Base-by-base conservation (phyloP, 2,888 invertebrate species). In the Sarcophaga variegata region DNA sequence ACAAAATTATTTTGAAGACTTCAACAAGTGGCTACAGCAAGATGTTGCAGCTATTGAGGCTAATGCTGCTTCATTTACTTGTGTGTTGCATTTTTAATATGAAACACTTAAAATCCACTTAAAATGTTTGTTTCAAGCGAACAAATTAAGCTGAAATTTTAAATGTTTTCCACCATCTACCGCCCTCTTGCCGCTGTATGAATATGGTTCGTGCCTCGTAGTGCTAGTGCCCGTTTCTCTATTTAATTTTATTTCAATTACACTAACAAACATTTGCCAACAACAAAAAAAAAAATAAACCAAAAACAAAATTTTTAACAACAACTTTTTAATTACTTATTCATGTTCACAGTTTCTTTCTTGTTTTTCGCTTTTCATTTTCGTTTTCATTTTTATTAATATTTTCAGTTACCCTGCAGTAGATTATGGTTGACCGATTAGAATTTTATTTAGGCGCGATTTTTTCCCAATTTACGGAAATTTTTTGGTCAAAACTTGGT, bases 271-370 rank as follows among this genome's bases (percentile, higher is more conserved):
- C 69, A 81, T 80, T 85, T 87, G 54, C 49, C 10, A 49, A 20
- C 0, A 54, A 14, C 14, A 54, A 85, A 82, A 83, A 72, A 88
- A 82, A 8, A 37, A 37, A 37, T 1, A 37, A 8, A 37, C 8
- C 8, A 37, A 54, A 54, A 54, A 83, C 82, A 83, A 72, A 88
- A 83, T 83, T 88, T 77, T 88, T 89, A 88, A 87, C 88, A 89
- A 89, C 86, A 89, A 89, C 89, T 89, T 89, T 88, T 89, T 89
- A 89, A 89, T 89, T 89, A 88, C 88, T 89, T 89, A 88, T 88
- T 88, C 88, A 88, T 89, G 89, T 88, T 85, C 64, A 75, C 69
- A 84, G 87, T 83, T 77, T 64, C 81, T 83, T 25, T n/a, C 4
- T 76, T 54, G 54, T 66, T 27, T 74, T 37, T 37, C 37, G 37